These are phyloP conservation scores for Pocota personata DNA, from an alignment of 2,888 invertebrate genomes.

Conservation along the genomic window DNA sequence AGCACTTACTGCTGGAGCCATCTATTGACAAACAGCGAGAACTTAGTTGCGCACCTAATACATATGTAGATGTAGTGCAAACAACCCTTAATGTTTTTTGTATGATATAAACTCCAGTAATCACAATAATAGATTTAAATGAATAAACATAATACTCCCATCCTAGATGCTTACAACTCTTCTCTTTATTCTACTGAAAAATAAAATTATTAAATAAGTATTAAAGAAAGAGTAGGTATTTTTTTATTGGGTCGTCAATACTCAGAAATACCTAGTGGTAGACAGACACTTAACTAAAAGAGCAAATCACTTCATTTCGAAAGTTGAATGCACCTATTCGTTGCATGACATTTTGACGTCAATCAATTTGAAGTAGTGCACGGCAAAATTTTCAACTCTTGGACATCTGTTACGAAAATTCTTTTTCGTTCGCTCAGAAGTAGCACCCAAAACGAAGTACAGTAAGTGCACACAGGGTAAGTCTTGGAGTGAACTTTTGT, in stretches of 20 bases:
- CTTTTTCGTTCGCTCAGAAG: slow-evolving; percentile 32
- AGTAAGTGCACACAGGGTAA: slow-evolving; percentile 35
- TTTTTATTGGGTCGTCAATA: too few species aligned
- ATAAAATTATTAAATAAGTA: too few species aligned
- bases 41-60: too few species aligned
- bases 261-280: neutral
- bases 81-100: too few species aligned
- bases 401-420: slow-evolving; percentile 65
- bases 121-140: too few species aligned
- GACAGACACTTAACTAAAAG: neutral
- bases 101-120: too few species aligned
- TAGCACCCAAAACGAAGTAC: slow-evolving; percentile 25
- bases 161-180: too few species aligned
- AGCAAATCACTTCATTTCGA: slow-evolving; percentile 34
- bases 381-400: slow-evolving; percentile 57
- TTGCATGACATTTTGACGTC: slow-evolving; percentile 71
- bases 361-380: slow-evolving; percentile 63
- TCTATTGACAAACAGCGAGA: too few species aligned
- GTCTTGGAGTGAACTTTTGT: slow-evolving; percentile 53
- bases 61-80: too few species aligned
- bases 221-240: neutral
- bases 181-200: too few species aligned
- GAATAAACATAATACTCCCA: too few species aligned
- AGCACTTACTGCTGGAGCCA: too few species aligned
- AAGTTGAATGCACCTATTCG: slow-evolving; percentile 11